A percentile compares a stretch with the other conserved stretches of the same genome.
phyloP scores from a whole-genome alignment of 2,888 invertebrate genomes.

The Linnaemya tessellans region DNA sequence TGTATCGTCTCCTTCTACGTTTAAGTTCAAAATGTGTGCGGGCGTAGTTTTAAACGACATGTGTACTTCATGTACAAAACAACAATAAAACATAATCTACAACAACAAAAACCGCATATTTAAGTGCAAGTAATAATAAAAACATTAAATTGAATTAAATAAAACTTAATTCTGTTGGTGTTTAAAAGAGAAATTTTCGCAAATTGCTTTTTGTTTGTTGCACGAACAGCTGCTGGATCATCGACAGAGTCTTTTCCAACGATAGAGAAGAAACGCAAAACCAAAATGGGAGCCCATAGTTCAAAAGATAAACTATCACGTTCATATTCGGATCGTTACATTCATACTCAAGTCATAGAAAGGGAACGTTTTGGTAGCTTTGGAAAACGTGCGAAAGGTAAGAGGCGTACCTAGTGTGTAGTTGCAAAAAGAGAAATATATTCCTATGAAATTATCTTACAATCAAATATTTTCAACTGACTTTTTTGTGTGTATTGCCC shows the following conservation, averaged over 20 bases:
- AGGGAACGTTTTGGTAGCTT: constrained; percentile 89
- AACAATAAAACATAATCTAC: constrained; percentile 27
- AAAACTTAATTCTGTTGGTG: constrained; percentile 42
- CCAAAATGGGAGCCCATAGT: constrained; percentile 89
- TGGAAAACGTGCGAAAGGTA: constrained; percentile 86
- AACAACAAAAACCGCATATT: constrained; percentile 21
- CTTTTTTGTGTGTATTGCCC: neutral
- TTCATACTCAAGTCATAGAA: constrained; percentile 85
- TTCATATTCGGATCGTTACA: constrained; percentile 86
- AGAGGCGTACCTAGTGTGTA: neutral
- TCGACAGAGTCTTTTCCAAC: constrained; percentile 12
- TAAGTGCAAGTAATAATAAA: constrained; percentile 30
- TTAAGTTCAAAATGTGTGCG: constrained; percentile 62
- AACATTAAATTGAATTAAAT: constrained; percentile 38
- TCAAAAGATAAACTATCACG: constrained; percentile 90
- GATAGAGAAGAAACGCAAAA: constrained; percentile 4
- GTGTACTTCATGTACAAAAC: constrained; percentile 50
- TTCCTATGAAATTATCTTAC: neutral
- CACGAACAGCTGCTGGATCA: constrained; percentile 1
- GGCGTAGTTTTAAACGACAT: constrained; percentile 65
- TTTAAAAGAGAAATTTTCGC: constrained; percentile 48
- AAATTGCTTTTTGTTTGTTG: constrained; percentile 49
- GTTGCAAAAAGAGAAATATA: neutral
- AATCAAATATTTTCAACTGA: neutral
- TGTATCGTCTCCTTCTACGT: constrained; percentile 16